Base-by-base conservation (phyloP, 2,888 invertebrate genomes). In the Stenotaenia linearis region DNA sequence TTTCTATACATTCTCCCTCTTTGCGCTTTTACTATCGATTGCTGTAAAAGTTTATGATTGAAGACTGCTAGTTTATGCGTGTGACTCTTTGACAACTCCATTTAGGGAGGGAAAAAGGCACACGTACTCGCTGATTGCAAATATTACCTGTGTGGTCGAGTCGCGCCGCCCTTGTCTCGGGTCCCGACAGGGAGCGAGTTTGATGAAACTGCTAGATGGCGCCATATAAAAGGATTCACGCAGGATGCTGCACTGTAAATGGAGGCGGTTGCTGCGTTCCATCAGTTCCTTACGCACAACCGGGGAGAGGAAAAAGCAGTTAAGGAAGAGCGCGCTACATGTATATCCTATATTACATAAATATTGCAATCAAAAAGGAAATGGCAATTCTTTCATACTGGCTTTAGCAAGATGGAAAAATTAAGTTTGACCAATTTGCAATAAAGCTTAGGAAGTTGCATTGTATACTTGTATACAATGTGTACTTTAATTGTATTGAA, bases 161-260 rank as follows among this genome's bases (percentile, higher is more conserved):
- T 56, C 56, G 23, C 9, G 56, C 18, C 23, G 56, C 56, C 23
- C 21, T 56, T 56, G 56, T 56, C 5, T 56, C 56, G 56, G 56
- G 18, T 23, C 56, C 56, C 56, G 56, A 56, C 56, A 56, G 56
- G 56, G 56, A 56, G 56, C 18, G 56, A 56, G 21, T 56, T 56
- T 56, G 56, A 56, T 56, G 56, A 56, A 56, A 23, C 56, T 56
- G 56, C 56, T 15, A 56, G 56, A 56, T 56, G 56, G 56, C 56
- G 56, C 56, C 56, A 56, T 56, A 56, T 56, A 56, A 56, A 56
- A 56, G 56, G 56, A 56, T 56, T 56, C 56, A 56, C 56, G 56
- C 56, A 56, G 56, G 56, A 56, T 56, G 56, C 56, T 56, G 56
- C 56, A 56, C 56, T 15, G 56, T 56, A 56, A 56, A 56, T 56